Conservation (phyloP, 2,113 vertebrate species). For the Cheilinus undulatus region DNA sequence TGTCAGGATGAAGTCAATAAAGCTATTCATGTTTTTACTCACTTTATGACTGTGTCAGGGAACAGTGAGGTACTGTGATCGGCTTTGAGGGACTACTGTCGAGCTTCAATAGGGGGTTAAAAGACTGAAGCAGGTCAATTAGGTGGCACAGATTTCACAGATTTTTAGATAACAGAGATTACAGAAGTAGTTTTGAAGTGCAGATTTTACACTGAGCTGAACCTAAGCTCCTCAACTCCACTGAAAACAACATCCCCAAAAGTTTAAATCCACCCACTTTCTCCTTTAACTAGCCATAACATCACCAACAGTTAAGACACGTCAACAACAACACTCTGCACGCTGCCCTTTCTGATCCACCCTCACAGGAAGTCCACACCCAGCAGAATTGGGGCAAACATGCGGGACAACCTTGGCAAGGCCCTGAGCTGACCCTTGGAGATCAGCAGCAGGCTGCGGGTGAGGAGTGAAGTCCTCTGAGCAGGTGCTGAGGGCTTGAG, state of each 20-base stretch:
- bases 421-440: conserved; percentile 64
- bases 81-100: conserved; percentile 23
- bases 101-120: conserved; percentile 16
- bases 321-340: background rate
- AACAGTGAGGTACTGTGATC: conserved; percentile 53
- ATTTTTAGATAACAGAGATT: background rate
- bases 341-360: conserved; percentile 41
- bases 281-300: conserved; percentile 32
- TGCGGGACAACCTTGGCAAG: conserved; percentile 66
- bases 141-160: background rate
- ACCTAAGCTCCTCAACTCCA: conserved; percentile 4
- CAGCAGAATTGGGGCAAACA: conserved; percentile 47
- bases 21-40: conserved; percentile 63
- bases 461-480: conserved; percentile 73
- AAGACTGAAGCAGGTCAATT: background rate
- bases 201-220: background rate
- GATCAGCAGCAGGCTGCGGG: conserved; percentile 68
- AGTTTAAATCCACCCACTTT: background rate
- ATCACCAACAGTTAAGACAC: conserved; percentile 2
- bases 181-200: background rate
- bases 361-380: conserved; percentile 70
- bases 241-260: background rate
- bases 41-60: conserved; percentile 46
- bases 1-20: conserved; percentile 66
- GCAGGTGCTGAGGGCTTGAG: conserved; percentile 67